A percentile compares a stretch with the other conserved stretches of the same genome.
Conservation (phyloP, 2,888 invertebrate genomes). For the Drosophila meridionalis region DNA sequence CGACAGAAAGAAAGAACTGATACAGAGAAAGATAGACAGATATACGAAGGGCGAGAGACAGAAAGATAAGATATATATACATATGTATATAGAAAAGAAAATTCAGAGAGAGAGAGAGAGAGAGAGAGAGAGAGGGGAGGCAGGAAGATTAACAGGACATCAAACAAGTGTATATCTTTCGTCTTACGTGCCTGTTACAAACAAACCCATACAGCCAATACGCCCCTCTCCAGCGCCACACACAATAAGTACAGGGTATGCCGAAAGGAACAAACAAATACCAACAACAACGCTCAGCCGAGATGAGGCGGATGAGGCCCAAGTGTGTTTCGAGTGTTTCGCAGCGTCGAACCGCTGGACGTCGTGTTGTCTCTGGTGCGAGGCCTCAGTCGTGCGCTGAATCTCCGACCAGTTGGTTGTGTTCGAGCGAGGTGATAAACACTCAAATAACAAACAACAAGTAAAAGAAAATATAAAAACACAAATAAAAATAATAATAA, state of each 20-base stretch:
- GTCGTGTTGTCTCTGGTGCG: slow-evolving; percentile 28
- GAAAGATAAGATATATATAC: not conserved
- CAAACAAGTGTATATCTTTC: not conserved
- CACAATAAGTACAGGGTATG: not conserved
- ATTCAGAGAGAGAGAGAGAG: not conserved
- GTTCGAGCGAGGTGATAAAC: slow-evolving; percentile 13
- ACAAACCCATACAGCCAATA: not conserved
- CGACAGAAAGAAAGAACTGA: not conserved
- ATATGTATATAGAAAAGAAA: too few species aligned
- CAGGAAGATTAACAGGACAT: not conserved
- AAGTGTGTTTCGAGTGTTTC: not conserved
- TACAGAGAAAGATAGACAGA: not conserved
- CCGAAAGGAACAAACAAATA: slow-evolving; percentile 5
- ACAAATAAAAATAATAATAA: slow-evolving; percentile 6
- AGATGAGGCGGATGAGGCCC: slow-evolving; percentile 38
- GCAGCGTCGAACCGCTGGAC: slow-evolving; percentile 11
- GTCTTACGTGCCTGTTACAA: not conserved
- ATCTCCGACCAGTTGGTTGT: slow-evolving; percentile 68
- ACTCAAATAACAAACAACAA: not conserved
- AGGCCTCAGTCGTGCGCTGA: slow-evolving; percentile 69
- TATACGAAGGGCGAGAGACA: not conserved
- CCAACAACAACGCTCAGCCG: slow-evolving; percentile 11
- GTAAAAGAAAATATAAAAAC: slow-evolving; percentile 50
- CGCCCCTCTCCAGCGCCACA: not conserved
- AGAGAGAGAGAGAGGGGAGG: not conserved